Evolutionary conservation across 1,140 invertebrate genomes (phyloP).

Genomic region (Periplaneta americana): DNA sequence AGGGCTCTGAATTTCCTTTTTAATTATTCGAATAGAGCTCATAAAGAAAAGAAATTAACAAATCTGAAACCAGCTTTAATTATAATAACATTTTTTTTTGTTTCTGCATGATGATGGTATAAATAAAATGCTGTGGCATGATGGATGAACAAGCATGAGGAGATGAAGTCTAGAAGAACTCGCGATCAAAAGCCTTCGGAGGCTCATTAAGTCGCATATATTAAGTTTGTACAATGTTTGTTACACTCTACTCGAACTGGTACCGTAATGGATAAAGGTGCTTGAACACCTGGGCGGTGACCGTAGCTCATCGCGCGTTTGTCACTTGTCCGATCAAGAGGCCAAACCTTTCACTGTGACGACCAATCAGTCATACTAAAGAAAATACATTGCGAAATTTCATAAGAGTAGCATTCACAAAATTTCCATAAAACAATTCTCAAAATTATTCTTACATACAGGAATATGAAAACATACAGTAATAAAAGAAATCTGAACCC

Average conservation of each 20-base stretch:
- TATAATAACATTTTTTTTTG: not conserved
- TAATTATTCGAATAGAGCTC: conserved; percentile 1
- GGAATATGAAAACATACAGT: too few relatives aligned
- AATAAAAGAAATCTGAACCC: too few relatives aligned
- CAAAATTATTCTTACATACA: too few relatives aligned
- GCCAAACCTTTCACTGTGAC: too few relatives aligned
- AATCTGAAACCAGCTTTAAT: not conserved
- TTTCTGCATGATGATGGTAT: not conserved
- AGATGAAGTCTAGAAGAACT: not conserved
- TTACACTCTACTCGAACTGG: too few relatives aligned
- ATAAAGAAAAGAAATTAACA: conserved; percentile 1
- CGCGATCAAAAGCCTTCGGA: not conserved
- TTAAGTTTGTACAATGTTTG: not conserved
- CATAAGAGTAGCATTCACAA: too few relatives aligned
- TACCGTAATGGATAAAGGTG: not conserved
- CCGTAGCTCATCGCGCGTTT: too few relatives aligned
- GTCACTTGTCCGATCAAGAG: too few relatives aligned
- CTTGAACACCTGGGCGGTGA: not conserved
- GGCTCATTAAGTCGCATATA: too few relatives aligned
- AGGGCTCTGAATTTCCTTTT: not conserved
- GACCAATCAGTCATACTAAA: too few relatives aligned
- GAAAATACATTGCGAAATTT: too few relatives aligned
- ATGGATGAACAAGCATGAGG: not conserved
- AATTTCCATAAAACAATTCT: too few relatives aligned
- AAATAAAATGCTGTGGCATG: not conserved